Evolutionary conservation across 2,113 vertebrate genomes (phyloP), one percentile per base, ranked within the genome.

Genomic region (Spea multiplicata): DNA sequence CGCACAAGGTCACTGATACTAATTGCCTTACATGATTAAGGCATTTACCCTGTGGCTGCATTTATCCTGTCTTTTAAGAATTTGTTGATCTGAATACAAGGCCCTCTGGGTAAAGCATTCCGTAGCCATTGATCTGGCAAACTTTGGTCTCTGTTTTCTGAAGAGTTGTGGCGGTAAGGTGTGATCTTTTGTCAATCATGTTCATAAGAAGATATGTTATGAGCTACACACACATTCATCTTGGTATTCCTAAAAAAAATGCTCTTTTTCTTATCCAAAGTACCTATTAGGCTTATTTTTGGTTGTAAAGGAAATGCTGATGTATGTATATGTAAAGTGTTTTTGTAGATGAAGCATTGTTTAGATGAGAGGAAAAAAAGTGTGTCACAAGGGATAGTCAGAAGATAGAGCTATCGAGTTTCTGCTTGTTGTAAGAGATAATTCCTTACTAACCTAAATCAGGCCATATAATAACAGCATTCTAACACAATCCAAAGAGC

Each of bases 401-500:
- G 53, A 30, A 30, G 30, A 30, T 30, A 30, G 2, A 44, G 64
- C 79, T 85, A 83, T 84, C 81, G 86, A 10, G 71, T 86, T 88
- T 86, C 84, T 83, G 59, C 81, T 86, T 82, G 83, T 88, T 83
- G 84, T 84, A 80, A 80, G 84, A 87, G 87, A 88, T 85, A 81
- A 88, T 89, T 86, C 84, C 84, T 86, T 71, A 83, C 82, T 85
- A 88, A 88, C 84, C 88, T 83, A 87, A 66, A 90, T 83, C 83
- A 85, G 83, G 84, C 87, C 87, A 85, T 86, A 85, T 86, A 90
- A 90, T 87, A 90, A 89, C 88, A 30, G 85, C 84, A 86, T 88
- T 86, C 83, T 87, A 84, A 88, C 82, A 88, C 81, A 85, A 86
- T 83, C 83, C 84, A 84, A 75, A 85, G 86, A 80, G 75, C 84